Evolutionary conservation across 2,888 invertebrate genomes (phyloP).

Genomic region (Lasioglossum morio): DNA sequence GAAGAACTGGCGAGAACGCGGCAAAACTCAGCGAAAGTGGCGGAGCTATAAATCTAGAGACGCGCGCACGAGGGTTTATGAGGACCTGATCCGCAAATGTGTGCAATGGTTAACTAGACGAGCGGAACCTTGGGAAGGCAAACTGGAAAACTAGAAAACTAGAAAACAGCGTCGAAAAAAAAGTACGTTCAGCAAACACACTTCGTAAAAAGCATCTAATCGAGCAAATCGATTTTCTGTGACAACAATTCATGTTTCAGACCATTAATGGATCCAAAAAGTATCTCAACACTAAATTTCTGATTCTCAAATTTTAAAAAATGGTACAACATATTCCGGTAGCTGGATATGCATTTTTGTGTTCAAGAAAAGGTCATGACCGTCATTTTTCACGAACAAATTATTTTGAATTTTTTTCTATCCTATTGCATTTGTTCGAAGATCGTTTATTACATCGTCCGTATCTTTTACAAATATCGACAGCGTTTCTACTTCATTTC

Average conservation of each 20-base stretch:
- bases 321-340: no score
- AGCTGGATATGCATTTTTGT: no score
- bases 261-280: no score
- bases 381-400: no score
- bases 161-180: neutral
- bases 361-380: no score
- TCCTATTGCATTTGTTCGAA: neutral
- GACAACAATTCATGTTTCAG: neutral
- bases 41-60: neutral
- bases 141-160: neutral
- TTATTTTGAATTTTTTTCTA: no score
- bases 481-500: neutral
- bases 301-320: no score
- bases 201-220: neutral
- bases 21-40: neutral
- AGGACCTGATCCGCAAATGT: neutral
- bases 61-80: neutral
- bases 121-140: neutral
- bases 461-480: neutral
- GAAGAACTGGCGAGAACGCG: neutral
- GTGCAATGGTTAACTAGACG: constrained; percentile 2
- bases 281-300: no score
- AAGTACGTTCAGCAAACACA: neutral
- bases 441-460: neutral
- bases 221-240: neutral